Evolutionary conservation across 1,140 invertebrate genomes (phyloP), one percentile per base, ranked within the genome.

Genomic region (Cydia fagiglandana): DNA sequence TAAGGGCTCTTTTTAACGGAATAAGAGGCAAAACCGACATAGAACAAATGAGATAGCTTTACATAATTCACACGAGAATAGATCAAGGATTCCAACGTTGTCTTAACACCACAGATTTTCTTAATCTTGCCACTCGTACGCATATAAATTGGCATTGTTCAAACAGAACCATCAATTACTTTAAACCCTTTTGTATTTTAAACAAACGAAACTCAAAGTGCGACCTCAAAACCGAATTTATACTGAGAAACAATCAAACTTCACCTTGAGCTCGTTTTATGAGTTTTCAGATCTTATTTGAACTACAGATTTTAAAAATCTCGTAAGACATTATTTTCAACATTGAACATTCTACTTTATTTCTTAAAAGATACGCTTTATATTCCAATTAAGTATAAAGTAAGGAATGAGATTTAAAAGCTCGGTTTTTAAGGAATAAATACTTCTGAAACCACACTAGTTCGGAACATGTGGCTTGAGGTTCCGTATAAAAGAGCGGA

Each of bases 181-280:
- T 24, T 47, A 73, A 70, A 70, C n/a, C 66, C 66, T 70, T 73
- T 73, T 73, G 73, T 73, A 6, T 2, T 47, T 73, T 73, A 17
- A 73, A 73, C 30, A 47, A 73, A 73, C 30, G 20, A 34, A 50
- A 15, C 15, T 70, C 28, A 34, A 38, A 30, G 73, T 73, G 13
- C 30, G 34, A 30, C 73, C 47, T 73, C 73, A 53, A 73, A 73
- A 53, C 73, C 38, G 45, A 34, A 45, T 73, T 73, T 73, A 73
- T 7, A 45, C 38, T 20, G 53, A 50, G 47, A 41, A 73, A 73
- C 73, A 73, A 73, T 73, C 45, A 73, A 73, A 73, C 73, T 73
- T 50, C 38, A 73, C 73, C 73, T 73, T 73, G 73, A 45, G 47
- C 2, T 3, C 20, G 12, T 73, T 53, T 73, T 73, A 47, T 50